A percentile compares a stretch with the other conserved stretches of the same genome.
phyloP scores from a whole-genome alignment of 2,797 vertebrate species.

The Antennarius maculatus region DNA sequence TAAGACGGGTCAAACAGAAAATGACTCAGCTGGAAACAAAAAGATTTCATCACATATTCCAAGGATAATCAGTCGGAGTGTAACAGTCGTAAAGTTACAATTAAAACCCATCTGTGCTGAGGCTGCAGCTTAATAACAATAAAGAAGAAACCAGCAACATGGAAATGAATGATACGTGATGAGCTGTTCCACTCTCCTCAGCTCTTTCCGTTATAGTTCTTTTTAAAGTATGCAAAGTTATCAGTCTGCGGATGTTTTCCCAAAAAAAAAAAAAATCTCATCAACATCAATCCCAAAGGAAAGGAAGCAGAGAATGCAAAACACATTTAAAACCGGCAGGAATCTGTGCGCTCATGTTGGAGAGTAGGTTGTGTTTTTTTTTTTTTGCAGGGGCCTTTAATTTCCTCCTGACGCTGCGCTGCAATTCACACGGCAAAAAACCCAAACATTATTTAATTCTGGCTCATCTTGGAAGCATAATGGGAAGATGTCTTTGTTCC shows the following conservation, averaged over 20 bases:
- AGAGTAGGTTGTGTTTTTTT: no score
- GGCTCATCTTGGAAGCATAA: not conserved
- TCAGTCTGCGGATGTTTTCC: no score
- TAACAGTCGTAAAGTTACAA: not conserved
- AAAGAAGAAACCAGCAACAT: not conserved
- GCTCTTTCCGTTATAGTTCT: no score
- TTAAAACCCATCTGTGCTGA: not conserved
- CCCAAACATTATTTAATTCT: not conserved
- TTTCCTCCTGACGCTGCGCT: not conserved
- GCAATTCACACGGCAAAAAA: not conserved
- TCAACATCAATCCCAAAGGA: no score
- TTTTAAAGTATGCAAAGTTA: no score
- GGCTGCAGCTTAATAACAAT: not conserved
- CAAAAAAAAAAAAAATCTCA: no score
- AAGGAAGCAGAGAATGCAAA: no score
- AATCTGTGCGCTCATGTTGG: no score
- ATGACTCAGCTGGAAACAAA: constrained; percentile 23
- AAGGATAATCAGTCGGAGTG: not conserved
- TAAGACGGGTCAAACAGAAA: constrained; percentile 43
- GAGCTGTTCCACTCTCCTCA: no score
- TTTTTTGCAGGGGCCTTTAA: not conserved
- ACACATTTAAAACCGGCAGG: no score
- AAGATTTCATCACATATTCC: not conserved
- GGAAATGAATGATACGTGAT: not conserved
- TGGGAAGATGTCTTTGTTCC: constrained; percentile 14